Conservation (phyloP, 2,113 vertebrate genomes). For the Phasianus colchicus region DNA sequence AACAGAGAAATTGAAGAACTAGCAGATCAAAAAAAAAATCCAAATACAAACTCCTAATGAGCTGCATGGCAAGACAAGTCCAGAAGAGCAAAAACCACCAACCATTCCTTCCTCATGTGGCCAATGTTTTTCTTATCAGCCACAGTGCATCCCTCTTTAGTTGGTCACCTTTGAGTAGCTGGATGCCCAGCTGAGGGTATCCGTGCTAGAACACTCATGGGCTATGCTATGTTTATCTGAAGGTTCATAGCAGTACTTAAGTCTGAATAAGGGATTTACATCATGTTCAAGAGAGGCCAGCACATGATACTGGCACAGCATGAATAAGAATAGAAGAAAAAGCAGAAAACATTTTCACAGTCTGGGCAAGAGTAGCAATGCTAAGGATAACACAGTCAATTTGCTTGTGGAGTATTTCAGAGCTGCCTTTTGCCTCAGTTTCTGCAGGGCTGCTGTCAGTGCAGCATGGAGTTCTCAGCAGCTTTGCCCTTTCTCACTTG, state of each 20-base stretch:
- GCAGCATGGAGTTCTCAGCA: accelerated
- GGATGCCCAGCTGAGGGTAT: neutral
- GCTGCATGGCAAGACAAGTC: neutral
- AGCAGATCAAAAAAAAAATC: neutral
- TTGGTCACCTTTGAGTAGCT: neutral
- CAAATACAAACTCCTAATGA: accelerated
- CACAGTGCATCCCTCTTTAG: neutral
- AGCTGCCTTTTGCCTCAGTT: neutral
- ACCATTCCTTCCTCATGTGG: neutral
- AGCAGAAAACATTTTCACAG: neutral
- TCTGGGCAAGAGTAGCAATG: neutral
- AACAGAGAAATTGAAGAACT: neutral
- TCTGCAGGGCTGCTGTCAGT: neutral
- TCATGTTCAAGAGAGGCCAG: neutral
- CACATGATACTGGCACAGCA: neutral
- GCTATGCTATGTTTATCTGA: neutral
- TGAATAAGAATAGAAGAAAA: neutral
- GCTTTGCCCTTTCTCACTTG: neutral
- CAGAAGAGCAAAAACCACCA: neutral
- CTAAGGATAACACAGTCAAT: neutral
- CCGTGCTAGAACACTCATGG: accelerated
- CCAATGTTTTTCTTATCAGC: neutral
- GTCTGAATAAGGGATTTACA: neutral
- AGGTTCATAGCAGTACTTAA: neutral
- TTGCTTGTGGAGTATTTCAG: neutral